A percentile compares a stretch with the other conserved stretches of the same genome.
Conservation (phyloP, 2,113 vertebrate genomes). For the Gymnorhina tibicen region DNA sequence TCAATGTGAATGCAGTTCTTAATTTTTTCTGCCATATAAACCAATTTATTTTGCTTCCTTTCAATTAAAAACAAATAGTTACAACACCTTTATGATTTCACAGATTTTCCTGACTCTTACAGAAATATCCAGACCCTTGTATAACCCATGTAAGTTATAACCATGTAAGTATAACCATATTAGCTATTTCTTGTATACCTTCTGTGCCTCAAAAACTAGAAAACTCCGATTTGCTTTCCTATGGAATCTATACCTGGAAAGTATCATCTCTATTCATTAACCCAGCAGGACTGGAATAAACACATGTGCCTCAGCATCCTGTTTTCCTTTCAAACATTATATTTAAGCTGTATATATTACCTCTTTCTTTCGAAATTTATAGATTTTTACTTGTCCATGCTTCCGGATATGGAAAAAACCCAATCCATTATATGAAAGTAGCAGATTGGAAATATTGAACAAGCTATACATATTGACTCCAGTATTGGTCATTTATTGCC, state of each 20-base stretch:
- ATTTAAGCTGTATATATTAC: neutral
- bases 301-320: neutral
- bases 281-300: neutral
- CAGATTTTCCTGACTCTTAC: neutral
- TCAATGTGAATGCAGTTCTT: neutral
- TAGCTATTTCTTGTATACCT: neutral
- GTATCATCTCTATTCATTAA: neutral
- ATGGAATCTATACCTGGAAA: neutral
- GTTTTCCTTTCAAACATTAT: neutral
- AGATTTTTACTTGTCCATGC: neutral
- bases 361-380: neutral
- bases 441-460: neutral
- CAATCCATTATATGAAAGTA: neutral
- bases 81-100: neutral
- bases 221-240: neutral
- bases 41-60: neutral
- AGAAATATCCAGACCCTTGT: neutral
- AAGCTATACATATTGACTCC: neutral
- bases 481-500: neutral
- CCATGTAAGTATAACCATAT: too few relatives aligned
- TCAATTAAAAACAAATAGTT: neutral
- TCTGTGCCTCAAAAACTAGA: neutral
- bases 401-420: neutral
- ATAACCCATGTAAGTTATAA: too few relatives aligned
- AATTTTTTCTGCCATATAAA: neutral